These are phyloP conservation scores for Pseudobourletiella spinata DNA, from an alignment of 1,140 invertebrate species.

Conservation along the genomic window DNA sequence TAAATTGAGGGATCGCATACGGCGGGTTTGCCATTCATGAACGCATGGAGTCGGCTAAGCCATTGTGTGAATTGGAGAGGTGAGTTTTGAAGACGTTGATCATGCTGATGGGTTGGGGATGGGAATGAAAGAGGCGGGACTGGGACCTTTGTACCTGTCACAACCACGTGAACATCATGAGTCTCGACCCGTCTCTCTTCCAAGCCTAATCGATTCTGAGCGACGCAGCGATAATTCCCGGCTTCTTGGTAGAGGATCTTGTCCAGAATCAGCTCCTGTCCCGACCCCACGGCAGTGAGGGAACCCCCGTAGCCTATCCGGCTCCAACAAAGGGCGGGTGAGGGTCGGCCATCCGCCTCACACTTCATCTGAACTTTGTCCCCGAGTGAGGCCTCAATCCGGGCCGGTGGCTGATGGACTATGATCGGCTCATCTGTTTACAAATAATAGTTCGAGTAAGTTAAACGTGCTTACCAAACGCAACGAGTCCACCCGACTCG, in stretches of 20 bases:
- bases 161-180: constrained; percentile 48
- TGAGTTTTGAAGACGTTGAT: neutral
- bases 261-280: constrained; percentile 52
- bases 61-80: neutral
- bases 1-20: too few species aligned
- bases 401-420: constrained; percentile 45
- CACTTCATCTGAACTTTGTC: constrained; percentile 75
- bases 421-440: constrained; percentile 37
- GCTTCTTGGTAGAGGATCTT: constrained; percentile 66
- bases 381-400: constrained; percentile 68
- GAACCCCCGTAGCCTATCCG: constrained; percentile 39
- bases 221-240: constrained; percentile 62
- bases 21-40: too few species aligned
- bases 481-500: too few species aligned
- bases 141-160: constrained; percentile 43
- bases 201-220: constrained; percentile 33
- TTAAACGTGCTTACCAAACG: too few species aligned
- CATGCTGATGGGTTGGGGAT: neutral
- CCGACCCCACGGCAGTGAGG: constrained; percentile 51
- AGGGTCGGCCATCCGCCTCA: constrained; percentile 51
- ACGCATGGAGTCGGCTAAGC: neutral
- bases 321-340: constrained; percentile 35
- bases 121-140: constrained; percentile 3
- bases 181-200: constrained; percentile 42
- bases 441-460: too few species aligned